phyloP scores from a whole-genome alignment of 1,140 invertebrate genomes.

The Armadillidium nasatum region DNA sequence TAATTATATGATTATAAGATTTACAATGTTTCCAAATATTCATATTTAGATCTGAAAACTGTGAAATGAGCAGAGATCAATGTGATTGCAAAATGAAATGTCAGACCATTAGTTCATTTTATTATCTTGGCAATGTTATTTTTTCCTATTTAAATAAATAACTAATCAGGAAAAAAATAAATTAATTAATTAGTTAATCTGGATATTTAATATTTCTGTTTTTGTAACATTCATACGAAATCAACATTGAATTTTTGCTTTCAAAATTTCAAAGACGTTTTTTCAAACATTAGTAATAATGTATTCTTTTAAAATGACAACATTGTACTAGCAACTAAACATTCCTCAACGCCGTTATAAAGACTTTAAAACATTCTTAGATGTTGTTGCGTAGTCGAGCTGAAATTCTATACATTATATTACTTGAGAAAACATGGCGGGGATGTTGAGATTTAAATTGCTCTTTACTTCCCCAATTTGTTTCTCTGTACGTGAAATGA shows the following conservation, averaged over 20 bases:
- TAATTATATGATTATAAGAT: too few species aligned
- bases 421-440: not conserved
- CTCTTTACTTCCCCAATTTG: not conserved
- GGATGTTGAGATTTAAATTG: not conserved
- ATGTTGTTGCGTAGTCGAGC: not conserved
- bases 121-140: too few species aligned
- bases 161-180: too few species aligned
- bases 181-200: too few species aligned
- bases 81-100: too few species aligned
- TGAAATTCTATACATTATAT: not conserved
- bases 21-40: too few species aligned
- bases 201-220: too few species aligned
- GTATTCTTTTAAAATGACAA: not conserved
- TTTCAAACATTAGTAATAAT: not conserved
- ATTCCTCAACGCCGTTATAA: not conserved
- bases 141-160: too few species aligned
- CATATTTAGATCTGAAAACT: too few species aligned
- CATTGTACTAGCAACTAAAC: not conserved
- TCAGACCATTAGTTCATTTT: too few species aligned
- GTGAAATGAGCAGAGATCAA: too few species aligned
- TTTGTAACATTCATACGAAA: too few species aligned
- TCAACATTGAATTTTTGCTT: not conserved
- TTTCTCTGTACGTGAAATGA: not conserved
- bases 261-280: not conserved
- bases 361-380: not conserved